Percentiles rank a stretch among this genome's conserved stretches.
phyloP scores from a whole-genome alignment of 1,140 invertebrate species.

The Calliopsis andreniformis region DNA sequence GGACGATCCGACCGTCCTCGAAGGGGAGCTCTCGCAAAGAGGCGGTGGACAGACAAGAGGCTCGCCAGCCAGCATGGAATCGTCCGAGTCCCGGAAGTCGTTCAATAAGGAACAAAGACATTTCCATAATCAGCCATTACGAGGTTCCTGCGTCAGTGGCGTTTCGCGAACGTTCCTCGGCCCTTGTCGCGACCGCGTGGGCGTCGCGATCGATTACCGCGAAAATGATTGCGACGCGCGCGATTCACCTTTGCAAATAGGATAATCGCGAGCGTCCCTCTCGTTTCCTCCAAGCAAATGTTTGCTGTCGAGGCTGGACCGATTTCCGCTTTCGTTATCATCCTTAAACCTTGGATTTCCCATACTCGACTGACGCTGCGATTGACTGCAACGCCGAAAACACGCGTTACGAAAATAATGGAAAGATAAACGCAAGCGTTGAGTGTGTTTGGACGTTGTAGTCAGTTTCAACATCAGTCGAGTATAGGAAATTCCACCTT shows the following conservation, averaged over 20 bases:
- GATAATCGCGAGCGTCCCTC: neutral
- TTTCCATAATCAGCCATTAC: slow-evolving; percentile 66
- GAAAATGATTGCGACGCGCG: slow-evolving; percentile 37
- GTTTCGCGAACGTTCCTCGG: slow-evolving; percentile 37
- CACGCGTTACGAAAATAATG: too few relatives aligned
- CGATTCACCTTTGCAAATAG: slow-evolving; percentile 9
- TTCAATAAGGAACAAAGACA: slow-evolving; percentile 66
- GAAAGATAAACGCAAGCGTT: too few relatives aligned
- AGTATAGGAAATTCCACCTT: too few relatives aligned
- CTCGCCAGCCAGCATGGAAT: slow-evolving; percentile 11
- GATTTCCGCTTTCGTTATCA: neutral
- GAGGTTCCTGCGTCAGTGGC: slow-evolving; percentile 35
- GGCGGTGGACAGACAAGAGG: too few relatives aligned
- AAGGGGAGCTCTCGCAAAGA: neutral
- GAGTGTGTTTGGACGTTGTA: too few relatives aligned
- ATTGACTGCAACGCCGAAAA: too few relatives aligned
- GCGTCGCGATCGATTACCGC: slow-evolving; percentile 55
- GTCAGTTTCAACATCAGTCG: too few relatives aligned
- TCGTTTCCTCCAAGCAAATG: slow-evolving; percentile 4
- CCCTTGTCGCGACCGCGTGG: slow-evolving; percentile 13
- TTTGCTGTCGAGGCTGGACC: neutral
- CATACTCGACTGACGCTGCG: too few relatives aligned
- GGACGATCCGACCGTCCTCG: neutral
- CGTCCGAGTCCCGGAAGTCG: slow-evolving; percentile 51
- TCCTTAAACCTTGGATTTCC: too few relatives aligned